phyloP scores from a whole-genome alignment of 2,888 invertebrate genomes.

The Petrolisthes manimaculis region DNA sequence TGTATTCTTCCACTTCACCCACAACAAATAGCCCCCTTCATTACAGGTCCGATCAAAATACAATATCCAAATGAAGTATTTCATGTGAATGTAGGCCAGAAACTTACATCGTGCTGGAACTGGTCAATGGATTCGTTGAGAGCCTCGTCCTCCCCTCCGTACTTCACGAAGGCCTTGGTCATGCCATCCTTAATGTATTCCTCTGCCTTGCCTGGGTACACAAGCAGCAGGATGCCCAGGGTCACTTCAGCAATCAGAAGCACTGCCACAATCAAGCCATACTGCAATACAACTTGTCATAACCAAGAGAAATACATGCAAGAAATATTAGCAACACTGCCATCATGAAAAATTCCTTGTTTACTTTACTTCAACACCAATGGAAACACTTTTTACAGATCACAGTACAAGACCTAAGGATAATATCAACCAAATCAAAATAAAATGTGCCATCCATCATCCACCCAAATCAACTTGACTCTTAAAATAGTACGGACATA shows the following conservation, averaged over 20 bases:
- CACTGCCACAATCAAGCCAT: constrained; percentile 54
- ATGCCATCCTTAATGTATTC: constrained; percentile 30
- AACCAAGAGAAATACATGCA: not conserved
- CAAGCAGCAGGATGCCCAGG: constrained; percentile 49
- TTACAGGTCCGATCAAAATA: no score
- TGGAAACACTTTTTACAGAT: no score
- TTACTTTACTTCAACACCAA: no score
- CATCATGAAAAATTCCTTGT: not conserved
- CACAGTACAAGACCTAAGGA: no score
- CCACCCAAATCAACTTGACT: no score
- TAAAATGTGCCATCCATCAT: no score
- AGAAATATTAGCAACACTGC: no score
- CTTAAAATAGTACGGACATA: no score
- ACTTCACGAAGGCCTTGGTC: constrained; percentile 37
- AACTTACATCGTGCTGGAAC: constrained; percentile 56
- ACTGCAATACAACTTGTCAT: constrained; percentile 36
- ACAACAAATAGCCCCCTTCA: no score
- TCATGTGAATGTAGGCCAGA: not conserved
- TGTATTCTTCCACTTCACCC: no score
- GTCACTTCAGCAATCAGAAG: constrained; percentile 55
- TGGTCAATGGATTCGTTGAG: constrained; percentile 42
- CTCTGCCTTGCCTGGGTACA: constrained; percentile 52
- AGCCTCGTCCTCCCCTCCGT: constrained; percentile 46
- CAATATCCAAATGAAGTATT: not conserved
- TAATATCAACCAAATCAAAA: no score